These are phyloP conservation scores for Aplocera efformata DNA, from an alignment of 2,888 invertebrate genomes.

Conservation along the genomic window DNA sequence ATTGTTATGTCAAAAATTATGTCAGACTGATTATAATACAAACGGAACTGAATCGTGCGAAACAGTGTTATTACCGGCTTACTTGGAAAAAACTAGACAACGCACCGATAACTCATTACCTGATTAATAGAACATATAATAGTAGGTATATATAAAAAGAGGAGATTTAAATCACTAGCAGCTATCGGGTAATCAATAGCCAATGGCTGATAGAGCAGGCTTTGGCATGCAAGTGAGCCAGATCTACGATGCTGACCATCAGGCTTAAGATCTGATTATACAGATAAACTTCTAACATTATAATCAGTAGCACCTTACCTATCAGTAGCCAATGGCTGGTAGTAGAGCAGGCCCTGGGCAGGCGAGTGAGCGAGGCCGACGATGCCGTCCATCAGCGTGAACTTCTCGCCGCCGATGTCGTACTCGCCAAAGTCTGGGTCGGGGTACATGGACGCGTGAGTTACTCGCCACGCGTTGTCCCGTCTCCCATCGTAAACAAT, in stretches of 20 bases:
- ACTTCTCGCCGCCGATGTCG: constrained; percentile 84
- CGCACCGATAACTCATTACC: too few species aligned
- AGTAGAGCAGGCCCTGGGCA: constrained; percentile 82
- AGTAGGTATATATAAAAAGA: too few species aligned
- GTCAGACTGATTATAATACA: background rate
- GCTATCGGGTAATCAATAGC: too few species aligned
- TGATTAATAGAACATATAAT: too few species aligned
- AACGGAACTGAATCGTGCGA: constrained; percentile 13
- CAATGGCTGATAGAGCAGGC: too few species aligned
- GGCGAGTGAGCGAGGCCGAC: constrained; percentile 86
- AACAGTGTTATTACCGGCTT: constrained; percentile 2
- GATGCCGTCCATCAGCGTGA: constrained; percentile 87
- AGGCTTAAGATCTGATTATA: too few species aligned
- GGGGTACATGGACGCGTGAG: constrained; percentile 92
- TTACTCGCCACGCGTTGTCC: constrained; percentile 89
- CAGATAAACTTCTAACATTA: too few species aligned
- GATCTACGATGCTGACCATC: too few species aligned
- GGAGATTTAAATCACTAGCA: too few species aligned
- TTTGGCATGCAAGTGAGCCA: too few species aligned
- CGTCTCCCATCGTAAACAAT: constrained; percentile 84
- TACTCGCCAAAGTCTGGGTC: constrained; percentile 89
- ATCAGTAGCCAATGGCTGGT: constrained; percentile 87
- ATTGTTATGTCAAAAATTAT: background rate
- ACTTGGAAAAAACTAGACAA: too few species aligned
- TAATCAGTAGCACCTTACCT: constrained; percentile 66